A percentile compares a stretch with the other conserved stretches of the same genome.
phyloP scores from a whole-genome alignment of 2,797 vertebrate genomes.

The Platalea minor region DNA sequence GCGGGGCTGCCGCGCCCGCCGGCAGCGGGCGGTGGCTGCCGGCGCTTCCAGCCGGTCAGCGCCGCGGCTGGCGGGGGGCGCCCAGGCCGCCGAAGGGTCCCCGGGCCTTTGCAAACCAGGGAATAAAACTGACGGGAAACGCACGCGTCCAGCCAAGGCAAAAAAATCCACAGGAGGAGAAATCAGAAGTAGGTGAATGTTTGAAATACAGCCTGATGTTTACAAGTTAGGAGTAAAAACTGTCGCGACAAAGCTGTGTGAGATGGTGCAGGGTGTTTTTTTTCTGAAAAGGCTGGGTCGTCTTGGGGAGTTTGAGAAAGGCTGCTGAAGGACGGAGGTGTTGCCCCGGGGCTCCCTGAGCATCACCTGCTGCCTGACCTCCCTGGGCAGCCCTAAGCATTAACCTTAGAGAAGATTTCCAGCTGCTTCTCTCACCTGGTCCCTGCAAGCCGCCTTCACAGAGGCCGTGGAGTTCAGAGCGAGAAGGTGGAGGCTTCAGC shows the following conservation, averaged over 20 bases:
- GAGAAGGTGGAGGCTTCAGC: neutral
- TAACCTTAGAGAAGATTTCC: neutral
- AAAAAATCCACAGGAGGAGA: neutral
- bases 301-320: no score
- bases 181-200: neutral
- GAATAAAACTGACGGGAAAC: rapidly evolving
- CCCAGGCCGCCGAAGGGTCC: rapidly evolving
- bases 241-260: rapidly evolving
- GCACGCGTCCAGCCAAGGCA: rapidly evolving
- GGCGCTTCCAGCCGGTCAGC: neutral
- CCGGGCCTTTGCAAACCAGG: rapidly evolving
- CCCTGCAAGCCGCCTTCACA: no score
- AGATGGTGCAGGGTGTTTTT: no score
- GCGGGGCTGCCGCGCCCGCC: neutral
- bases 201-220: neutral
- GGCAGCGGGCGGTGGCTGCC: rapidly evolving
- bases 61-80: neutral
- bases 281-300: rapidly evolving
- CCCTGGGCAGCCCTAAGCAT: neutral
- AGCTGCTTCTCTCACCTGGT: neutral
- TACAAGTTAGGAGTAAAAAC: neutral
- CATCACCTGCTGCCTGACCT: rapidly evolving
- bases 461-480: neutral
- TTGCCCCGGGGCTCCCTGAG: no score
- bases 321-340: neutral